Percentiles rank a stretch among this genome's conserved stretches.
These are phyloP conservation scores for Siderastrea siderea DNA, from an alignment of 92 coral and sea anemone genomes.

Conservation along the genomic window DNA sequence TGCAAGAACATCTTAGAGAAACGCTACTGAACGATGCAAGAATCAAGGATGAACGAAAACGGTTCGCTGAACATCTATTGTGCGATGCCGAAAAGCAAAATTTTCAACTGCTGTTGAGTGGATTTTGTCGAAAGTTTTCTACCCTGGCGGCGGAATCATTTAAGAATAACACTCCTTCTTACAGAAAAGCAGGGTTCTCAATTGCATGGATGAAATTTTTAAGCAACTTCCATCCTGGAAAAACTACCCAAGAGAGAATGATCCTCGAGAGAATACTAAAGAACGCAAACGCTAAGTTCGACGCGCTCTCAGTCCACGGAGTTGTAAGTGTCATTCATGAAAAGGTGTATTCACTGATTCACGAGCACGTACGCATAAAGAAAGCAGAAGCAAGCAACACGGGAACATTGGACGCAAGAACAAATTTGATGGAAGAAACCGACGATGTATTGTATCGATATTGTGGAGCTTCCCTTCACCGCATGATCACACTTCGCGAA, in stretches of 20 bases:
- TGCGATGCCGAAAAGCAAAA: neutral
- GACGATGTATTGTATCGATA: conserved; percentile 36
- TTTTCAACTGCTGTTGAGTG: conserved; percentile 7
- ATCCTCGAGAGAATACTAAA: conserved; percentile 5
- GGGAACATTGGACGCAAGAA: neutral
- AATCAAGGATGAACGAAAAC: neutral
- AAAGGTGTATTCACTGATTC: neutral
- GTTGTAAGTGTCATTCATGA: neutral
- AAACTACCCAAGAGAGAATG: neutral
- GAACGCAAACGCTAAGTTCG: neutral
- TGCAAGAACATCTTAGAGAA: neutral
- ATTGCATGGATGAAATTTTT: conserved; percentile 20
- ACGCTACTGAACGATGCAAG: neutral
- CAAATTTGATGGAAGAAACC: neutral
- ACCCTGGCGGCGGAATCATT: neutral
- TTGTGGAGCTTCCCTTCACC: conserved; percentile 51
- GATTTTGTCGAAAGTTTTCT: conserved; percentile 18
- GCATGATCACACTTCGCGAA: conserved; percentile 44
- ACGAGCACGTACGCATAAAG: conserved; percentile 2
- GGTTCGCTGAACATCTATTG: conserved; percentile 9
- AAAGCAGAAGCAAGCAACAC: conserved; percentile 13
- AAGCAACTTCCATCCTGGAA: conserved; percentile 19
- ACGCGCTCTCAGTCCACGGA: neutral
- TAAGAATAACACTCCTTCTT: neutral
- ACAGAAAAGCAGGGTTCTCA: conserved; percentile 1